Evolutionary conservation across 2,888 invertebrate genomes (phyloP), one percentile per base, ranked within the genome.

Genomic region (Onchidella celtica): DNA sequence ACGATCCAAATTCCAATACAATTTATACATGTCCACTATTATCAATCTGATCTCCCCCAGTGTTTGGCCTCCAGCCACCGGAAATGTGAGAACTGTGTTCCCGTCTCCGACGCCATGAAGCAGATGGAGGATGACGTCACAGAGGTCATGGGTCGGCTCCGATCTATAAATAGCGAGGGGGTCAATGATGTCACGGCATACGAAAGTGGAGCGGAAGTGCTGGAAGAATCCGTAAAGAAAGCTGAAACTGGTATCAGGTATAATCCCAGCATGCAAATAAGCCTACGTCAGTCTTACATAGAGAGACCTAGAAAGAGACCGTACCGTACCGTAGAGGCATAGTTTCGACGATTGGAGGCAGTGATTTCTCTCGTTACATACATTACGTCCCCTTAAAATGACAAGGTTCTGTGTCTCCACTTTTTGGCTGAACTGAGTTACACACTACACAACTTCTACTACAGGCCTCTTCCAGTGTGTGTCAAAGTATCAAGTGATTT

Each of bases 61-160:
- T 90, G 90, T 76, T 84, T 88, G 83, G 86, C 88, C 0, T 83
- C 85, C 2, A 85, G 85, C 9, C 90, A 90, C 76, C 78, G 88
- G 14, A 81, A 87, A 59, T 90, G 90, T 84, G 87, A 87, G 59
- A 84, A 87, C 55, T 88, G 89, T n/a, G 84, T 90, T 24, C 87
- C 88, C 1, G 86, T 89, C 3, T 82, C 82, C 6, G 89, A 90
- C 57, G 90, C 89, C 21, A 84, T 88, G 75, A 82, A 86, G 24
- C 84, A 87, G n/a, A 72, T 85, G n/a, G 85, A 87, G 29, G 87
- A 88, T 17, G 86, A 83, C 47, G 59, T 86, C 14, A 82, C 83
- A 0, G 82, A 83, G 17, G n/a, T 79, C 14, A 34, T 85, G 59
- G 57, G 55, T 6, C 75, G 80, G 63, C 61, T 85, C n/a, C 70